Evolutionary conservation across 2,113 vertebrate genomes (phyloP).

Genomic region (Cathartes aura): DNA sequence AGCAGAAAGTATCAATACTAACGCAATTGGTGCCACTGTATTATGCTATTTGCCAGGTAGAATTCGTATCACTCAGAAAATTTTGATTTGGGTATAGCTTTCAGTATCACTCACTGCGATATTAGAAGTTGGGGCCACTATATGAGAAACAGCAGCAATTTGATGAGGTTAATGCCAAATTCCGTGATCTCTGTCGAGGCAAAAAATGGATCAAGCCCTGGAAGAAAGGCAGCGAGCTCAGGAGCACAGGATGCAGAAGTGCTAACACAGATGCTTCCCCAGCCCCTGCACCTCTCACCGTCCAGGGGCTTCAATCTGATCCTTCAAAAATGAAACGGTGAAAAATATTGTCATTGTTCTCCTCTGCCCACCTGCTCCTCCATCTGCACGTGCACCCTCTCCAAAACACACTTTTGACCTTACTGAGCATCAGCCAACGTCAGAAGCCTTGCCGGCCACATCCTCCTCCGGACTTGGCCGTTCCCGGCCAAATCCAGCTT

Average conservation of each 20-base stretch:
- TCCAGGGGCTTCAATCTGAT: background rate
- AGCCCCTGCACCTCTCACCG: background rate
- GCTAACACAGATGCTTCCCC: background rate
- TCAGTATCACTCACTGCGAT: background rate
- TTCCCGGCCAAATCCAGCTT: background rate
- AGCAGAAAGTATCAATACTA: constrained; percentile 41
- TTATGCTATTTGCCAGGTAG: background rate
- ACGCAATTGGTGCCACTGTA: background rate
- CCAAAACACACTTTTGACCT: background rate
- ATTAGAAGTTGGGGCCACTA: background rate
- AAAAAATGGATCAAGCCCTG: rapidly evolving
- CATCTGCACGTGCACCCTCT: background rate
- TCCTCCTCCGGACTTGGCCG: background rate
- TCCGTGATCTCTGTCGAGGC: background rate
- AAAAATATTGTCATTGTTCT: background rate
- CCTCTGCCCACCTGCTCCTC: background rate
- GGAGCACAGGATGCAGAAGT: background rate
- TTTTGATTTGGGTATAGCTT: background rate
- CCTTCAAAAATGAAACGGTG: background rate
- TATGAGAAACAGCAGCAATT: background rate
- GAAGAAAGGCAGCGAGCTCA: background rate
- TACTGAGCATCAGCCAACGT: background rate
- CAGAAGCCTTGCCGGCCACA: background rate
- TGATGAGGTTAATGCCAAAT: background rate
- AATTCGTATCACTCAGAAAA: background rate